Evolutionary conservation across 2,113 vertebrate species (phyloP).

Genomic region (Zonotrichia leucophrys): DNA sequence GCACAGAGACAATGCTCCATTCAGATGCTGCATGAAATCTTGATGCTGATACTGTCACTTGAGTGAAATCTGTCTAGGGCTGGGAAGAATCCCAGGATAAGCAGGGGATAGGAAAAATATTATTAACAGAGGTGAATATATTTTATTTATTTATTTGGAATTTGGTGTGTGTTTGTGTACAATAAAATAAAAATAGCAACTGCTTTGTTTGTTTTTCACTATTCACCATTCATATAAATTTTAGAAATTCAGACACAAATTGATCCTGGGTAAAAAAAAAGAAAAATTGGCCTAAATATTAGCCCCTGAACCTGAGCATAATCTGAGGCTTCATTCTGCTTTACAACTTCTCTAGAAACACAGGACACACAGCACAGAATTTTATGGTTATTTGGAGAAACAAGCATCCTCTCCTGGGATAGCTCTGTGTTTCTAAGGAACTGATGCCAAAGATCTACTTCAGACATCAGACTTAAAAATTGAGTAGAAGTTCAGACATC

Average conservation of each 20-base stretch:
- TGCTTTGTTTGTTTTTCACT: neutral
- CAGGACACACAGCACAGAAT: neutral
- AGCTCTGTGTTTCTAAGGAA: neutral
- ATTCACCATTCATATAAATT: neutral
- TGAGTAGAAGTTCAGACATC: neutral
- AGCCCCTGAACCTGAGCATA: neutral
- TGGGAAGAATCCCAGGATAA: neutral
- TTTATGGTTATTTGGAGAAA: neutral
- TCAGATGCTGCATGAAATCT: constrained; percentile 35
- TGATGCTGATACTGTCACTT: constrained; percentile 39
- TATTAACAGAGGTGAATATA: neutral
- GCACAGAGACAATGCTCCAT: constrained; percentile 26
- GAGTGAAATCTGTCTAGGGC: neutral
- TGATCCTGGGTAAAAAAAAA: neutral
- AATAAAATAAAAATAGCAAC: neutral
- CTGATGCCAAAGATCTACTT: neutral
- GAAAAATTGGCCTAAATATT: neutral
- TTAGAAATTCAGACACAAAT: neutral
- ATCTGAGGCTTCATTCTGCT: neutral
- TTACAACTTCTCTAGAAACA: neutral
- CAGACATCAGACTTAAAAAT: neutral
- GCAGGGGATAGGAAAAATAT: neutral
- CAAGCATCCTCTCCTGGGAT: neutral
- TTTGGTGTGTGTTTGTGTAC: neutral
- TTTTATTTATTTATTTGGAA: neutral